A percentile compares a stretch with the other conserved stretches of the same genome.
These are phyloP conservation scores for Elachura formosa DNA, from an alignment of 2,113 vertebrate genomes.

Conservation along the genomic window DNA sequence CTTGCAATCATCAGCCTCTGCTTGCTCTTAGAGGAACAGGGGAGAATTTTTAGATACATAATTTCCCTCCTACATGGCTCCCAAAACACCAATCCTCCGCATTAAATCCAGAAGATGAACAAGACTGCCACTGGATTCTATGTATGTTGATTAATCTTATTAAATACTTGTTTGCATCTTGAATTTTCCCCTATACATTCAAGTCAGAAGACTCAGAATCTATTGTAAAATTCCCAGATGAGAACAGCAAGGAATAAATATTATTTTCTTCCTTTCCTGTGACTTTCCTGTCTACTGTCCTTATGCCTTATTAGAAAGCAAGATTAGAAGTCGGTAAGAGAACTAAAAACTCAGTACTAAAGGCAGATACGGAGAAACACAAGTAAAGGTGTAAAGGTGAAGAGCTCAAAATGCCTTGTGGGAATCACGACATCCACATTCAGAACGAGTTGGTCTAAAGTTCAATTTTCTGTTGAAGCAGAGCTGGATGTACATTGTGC, in stretches of 20 bases:
- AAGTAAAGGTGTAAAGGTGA: neutral
- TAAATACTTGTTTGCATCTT: neutral
- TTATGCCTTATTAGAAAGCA: neutral
- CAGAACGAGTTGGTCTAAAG: neutral
- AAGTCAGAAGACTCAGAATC: neutral
- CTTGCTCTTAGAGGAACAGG: neutral
- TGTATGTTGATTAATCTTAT: neutral
- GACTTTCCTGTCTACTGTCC: neutral
- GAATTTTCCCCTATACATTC: neutral
- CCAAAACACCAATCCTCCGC: neutral
- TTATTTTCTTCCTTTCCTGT: neutral
- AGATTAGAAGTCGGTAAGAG: neutral
- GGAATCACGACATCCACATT: neutral
- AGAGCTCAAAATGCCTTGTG: fast-evolving
- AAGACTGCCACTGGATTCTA: neutral
- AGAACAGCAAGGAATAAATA: neutral
- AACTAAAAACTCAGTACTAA: neutral
- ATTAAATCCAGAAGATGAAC: neutral
- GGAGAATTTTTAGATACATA: neutral
- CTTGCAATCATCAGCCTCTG: neutral
- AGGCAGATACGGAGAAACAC: neutral
- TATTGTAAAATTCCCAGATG: neutral
- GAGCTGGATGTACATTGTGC: neutral
- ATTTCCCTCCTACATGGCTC: neutral
- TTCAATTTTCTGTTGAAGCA: neutral